Evolutionary conservation across 2,113 vertebrate species (phyloP).

Genomic region (Rhizomys pruinosus): DNA sequence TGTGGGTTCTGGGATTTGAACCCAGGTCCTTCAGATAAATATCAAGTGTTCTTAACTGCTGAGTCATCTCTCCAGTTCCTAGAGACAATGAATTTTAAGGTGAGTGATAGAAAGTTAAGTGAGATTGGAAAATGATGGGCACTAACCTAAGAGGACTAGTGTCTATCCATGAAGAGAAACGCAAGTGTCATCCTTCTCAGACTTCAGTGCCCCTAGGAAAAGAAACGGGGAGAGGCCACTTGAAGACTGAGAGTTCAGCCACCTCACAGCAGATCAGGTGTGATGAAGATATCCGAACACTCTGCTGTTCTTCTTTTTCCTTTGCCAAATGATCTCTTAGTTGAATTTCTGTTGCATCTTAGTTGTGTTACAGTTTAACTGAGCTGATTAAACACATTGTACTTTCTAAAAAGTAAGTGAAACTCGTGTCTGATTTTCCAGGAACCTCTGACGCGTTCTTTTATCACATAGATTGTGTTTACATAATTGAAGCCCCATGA

Average conservation of each 20-base stretch:
- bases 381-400: conserved; percentile 4
- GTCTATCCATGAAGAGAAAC: not conserved
- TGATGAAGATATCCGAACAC: not conserved
- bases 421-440: conserved; percentile 23
- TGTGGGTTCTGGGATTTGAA: too few relatives aligned
- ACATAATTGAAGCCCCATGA: not conserved
- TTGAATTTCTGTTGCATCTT: not conserved
- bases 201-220: not conserved
- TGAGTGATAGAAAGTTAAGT: not conserved
- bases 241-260: not conserved
- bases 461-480: not conserved
- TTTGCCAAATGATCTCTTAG: not conserved
- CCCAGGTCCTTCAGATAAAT: too few relatives aligned
- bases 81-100: not conserved
- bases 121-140: not conserved
- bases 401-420: conserved; percentile 8
- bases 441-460: not conserved
- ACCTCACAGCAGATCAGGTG: not conserved
- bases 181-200: not conserved
- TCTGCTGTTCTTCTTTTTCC: not conserved
- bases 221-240: not conserved
- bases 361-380: not conserved
- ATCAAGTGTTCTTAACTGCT: too few relatives aligned
- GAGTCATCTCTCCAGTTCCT: too few relatives aligned
- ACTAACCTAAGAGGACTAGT: not conserved